phyloP scores from a whole-genome alignment of 1,140 invertebrate species.

The Cephus cinctus region DNA sequence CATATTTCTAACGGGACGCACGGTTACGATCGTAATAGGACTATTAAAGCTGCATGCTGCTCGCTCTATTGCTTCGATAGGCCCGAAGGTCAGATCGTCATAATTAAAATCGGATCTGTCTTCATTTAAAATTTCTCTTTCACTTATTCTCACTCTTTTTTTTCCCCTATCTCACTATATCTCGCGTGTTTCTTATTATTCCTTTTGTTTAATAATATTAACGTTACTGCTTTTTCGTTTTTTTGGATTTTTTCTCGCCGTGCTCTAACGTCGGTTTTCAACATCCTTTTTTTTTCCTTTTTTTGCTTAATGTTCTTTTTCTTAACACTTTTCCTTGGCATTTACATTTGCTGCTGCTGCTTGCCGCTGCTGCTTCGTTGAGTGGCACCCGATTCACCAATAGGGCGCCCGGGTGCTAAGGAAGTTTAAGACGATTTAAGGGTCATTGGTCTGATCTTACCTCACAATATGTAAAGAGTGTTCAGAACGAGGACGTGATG shows the following conservation, averaged over 20 bases:
- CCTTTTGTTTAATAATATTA: too few species aligned
- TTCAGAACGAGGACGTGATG: slow-evolving; percentile 96
- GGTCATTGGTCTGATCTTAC: slow-evolving; percentile 41
- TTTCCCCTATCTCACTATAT: too few species aligned
- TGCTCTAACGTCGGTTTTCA: too few species aligned
- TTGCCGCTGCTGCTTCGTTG: slow-evolving; percentile 37
- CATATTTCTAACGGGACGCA: slow-evolving; percentile 45
- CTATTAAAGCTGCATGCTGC: slow-evolving; percentile 45
- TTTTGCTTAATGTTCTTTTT: not conserved
- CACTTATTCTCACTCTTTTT: too few species aligned
- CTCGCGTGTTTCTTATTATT: too few species aligned
- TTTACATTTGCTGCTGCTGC: slow-evolving; percentile 7
- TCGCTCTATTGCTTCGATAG: slow-evolving; percentile 50
- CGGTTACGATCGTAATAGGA: slow-evolving; percentile 37
- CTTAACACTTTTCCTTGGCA: slow-evolving; percentile 3
- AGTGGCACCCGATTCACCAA: slow-evolving; percentile 28
- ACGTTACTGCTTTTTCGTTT: too few species aligned
- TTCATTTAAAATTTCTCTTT: too few species aligned
- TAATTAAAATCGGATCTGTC: slow-evolving; percentile 23
- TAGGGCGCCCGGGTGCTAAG: slow-evolving; percentile 28
- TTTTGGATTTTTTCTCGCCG: too few species aligned
- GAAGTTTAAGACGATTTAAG: slow-evolving; percentile 34
- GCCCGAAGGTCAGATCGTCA: slow-evolving; percentile 42
- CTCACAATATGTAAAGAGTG: slow-evolving; percentile 88
- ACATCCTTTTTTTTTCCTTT: slow-evolving; percentile 15